phyloP scores from a whole-genome alignment of 2,797 vertebrate species.

The Denticeps clupeoides region DNA sequence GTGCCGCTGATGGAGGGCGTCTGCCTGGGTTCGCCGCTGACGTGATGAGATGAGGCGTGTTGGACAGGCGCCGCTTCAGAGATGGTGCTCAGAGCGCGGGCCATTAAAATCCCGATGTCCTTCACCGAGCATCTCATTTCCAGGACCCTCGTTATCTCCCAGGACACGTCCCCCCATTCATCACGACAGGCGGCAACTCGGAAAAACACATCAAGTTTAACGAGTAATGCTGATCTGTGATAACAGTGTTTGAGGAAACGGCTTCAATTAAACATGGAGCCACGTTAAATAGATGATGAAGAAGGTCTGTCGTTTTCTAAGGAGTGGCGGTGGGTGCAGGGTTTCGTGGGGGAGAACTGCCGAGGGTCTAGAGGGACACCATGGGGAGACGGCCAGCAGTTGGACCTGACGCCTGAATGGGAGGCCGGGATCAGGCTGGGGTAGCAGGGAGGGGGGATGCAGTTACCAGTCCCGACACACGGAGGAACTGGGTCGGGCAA shows the following conservation, averaged over 20 bases:
- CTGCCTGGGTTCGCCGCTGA: conserved; percentile 43
- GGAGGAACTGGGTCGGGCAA: conserved; percentile 8
- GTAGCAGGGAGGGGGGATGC: conserved; percentile 26
- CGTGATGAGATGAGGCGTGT: conserved; percentile 41
- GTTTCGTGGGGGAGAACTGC: conserved; percentile 7
- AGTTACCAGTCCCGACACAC: conserved; percentile 17
- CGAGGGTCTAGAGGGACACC: conserved; percentile 18
- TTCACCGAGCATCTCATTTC: conserved; percentile 18
- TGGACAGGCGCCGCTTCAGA: conserved; percentile 36
- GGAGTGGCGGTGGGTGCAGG: too few relatives aligned
- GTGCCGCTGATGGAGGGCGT: conserved; percentile 34
- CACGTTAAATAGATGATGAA: too few relatives aligned
- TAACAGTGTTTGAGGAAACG: too few relatives aligned
- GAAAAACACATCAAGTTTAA: too few relatives aligned
- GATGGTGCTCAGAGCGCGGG: conserved; percentile 37
- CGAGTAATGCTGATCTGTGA: too few relatives aligned
- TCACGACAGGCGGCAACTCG: too few relatives aligned
- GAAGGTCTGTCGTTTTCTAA: too few relatives aligned
- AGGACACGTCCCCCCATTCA: too few relatives aligned
- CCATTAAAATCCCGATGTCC: conserved; percentile 40
- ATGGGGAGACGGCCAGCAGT: conserved; percentile 14
- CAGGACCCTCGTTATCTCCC: conserved; percentile 17
- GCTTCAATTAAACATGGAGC: too few relatives aligned
- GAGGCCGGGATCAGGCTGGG: conserved; percentile 20
- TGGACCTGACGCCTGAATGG: conserved; percentile 22